phyloP scores from a whole-genome alignment of 2,888 invertebrate genomes.

The Caradrina clavipalpis region DNA sequence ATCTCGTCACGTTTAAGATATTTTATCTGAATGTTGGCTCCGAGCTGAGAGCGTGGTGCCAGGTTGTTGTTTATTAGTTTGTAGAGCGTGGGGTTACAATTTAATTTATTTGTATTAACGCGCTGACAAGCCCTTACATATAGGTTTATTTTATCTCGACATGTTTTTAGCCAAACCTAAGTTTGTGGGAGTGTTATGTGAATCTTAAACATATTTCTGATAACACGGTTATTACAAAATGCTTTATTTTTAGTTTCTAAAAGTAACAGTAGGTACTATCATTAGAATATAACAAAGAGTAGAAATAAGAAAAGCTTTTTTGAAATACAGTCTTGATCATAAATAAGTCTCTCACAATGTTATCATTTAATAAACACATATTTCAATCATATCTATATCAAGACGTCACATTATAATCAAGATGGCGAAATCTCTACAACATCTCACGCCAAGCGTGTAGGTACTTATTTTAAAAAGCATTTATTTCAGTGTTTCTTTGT shows the following conservation, averaged over 20 bases:
- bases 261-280: no score
- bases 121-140: not conserved
- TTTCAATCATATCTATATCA: conserved; percentile 33
- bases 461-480: conserved; percentile 47
- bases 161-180: not conserved
- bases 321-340: no score
- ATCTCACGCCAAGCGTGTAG: conserved; percentile 36
- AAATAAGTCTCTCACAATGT: not conserved
- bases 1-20: conserved; percentile 52
- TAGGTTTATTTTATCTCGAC: not conserved
- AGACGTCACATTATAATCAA: conserved; percentile 39
- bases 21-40: conserved; percentile 55
- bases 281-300: no score
- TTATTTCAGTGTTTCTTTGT: conserved; percentile 51
- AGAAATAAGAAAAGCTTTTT: no score
- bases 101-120: conserved; percentile 27
- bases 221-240: no score
- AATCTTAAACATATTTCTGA: no score
- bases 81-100: not conserved
- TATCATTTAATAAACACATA: conserved; percentile 5
- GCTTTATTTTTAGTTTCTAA: no score
- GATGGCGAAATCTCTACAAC: conserved; percentile 18
- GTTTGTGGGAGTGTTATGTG: not conserved
- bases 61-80: conserved; percentile 44
- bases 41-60: conserved; percentile 26